Conservation (phyloP, 2,888 invertebrate species). For the Syrista parreyssii region DNA sequence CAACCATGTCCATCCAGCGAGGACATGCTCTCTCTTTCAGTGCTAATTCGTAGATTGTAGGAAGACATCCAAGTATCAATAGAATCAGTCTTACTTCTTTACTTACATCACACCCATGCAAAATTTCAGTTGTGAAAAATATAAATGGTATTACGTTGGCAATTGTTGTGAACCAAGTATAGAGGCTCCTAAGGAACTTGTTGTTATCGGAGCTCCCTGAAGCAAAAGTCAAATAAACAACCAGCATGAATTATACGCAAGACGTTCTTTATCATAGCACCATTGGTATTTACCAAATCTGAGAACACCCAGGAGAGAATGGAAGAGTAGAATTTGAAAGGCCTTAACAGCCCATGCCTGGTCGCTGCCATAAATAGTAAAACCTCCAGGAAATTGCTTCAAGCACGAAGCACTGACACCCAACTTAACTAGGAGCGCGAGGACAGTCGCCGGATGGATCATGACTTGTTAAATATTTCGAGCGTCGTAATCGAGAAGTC, state of each 20-base stretch:
- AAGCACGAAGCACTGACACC: slow-evolving; percentile 53
- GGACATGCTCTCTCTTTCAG: slow-evolving; percentile 46
- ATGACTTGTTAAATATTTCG: slow-evolving; percentile 28
- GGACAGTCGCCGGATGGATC: slow-evolving; percentile 53
- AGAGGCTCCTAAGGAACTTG: slow-evolving; percentile 52
- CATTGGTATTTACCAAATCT: slow-evolving; percentile 52
- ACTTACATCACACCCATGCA: slow-evolving; percentile 46
- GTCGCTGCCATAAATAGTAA: slow-evolving; percentile 39
- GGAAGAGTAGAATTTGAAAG: slow-evolving; percentile 55
- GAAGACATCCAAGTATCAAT: slow-evolving; percentile 47
- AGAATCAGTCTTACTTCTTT: slow-evolving; percentile 50
- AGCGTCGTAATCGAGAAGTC: neutral
- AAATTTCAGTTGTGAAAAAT: slow-evolving; percentile 56
- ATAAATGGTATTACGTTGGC: slow-evolving; percentile 56
- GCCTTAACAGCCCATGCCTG: slow-evolving; percentile 55
- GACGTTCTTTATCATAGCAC: neutral
- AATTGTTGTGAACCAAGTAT: slow-evolving; percentile 53
- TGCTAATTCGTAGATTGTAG: slow-evolving; percentile 50
- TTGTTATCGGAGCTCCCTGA: slow-evolving; percentile 31
- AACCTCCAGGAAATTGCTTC: slow-evolving; percentile 46
- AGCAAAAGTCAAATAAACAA: neutral
- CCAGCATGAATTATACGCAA: neutral
- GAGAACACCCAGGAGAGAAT: slow-evolving; percentile 57
- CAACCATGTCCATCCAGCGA: slow-evolving; percentile 43
- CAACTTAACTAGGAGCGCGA: slow-evolving; percentile 56